These are phyloP conservation scores for Pithecia hirsuta DNA, from an alignment of 2,797 vertebrate genomes.

Conservation along the genomic window DNA sequence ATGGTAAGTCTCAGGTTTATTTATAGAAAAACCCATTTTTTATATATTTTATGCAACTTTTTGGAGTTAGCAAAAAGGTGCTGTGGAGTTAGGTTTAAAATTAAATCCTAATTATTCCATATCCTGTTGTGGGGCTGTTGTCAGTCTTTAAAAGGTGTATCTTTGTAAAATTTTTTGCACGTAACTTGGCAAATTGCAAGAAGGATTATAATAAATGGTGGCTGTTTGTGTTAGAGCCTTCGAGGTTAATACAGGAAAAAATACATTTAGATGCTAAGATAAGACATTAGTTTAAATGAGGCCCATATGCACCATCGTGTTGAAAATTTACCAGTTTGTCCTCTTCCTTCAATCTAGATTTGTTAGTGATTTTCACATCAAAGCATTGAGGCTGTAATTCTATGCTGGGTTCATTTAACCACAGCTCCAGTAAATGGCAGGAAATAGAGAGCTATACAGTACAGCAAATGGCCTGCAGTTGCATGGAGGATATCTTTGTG, in stretches of 20 bases:
- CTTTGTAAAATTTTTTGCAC: neutral
- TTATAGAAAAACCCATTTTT: neutral
- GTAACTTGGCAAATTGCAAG: neutral
- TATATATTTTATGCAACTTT: neutral
- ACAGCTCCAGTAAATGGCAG: neutral
- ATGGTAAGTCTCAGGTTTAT: neutral
- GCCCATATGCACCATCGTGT: neutral
- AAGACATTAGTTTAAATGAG: neutral
- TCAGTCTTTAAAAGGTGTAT: neutral
- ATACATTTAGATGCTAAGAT: neutral
- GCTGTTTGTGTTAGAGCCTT: neutral
- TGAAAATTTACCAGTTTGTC: neutral
- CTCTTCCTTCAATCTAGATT: neutral
- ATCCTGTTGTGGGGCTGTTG: neutral
- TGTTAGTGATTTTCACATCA: slow-evolving; percentile 1
- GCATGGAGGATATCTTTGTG: slow-evolving; percentile 34
- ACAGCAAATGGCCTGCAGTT: neutral
- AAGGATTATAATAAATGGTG: neutral
- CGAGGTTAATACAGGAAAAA: neutral
- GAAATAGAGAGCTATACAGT: neutral
- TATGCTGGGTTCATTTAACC: neutral
- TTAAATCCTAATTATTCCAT: neutral
- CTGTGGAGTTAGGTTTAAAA: neutral
- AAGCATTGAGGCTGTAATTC: neutral
- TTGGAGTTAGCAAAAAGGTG: neutral